Evolutionary conservation across 2,113 vertebrate genomes (phyloP).

Genomic region (Takifugu bimaculatus): DNA sequence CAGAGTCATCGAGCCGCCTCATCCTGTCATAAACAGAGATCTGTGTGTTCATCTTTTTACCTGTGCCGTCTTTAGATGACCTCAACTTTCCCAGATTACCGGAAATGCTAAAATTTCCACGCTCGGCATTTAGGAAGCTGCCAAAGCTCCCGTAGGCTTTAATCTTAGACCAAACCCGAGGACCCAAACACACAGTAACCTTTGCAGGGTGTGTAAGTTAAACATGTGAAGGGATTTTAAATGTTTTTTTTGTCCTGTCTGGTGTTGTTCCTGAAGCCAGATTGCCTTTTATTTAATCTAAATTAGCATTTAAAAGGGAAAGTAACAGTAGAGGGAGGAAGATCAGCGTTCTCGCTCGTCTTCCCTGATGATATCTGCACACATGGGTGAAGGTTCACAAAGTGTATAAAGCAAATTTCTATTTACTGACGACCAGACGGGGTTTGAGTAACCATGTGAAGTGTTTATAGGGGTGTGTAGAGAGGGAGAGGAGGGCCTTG

Average conservation of each 20-base stretch:
- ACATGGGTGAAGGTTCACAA: constrained; percentile 13
- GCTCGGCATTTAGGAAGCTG: constrained; percentile 33
- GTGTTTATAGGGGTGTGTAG: constrained; percentile 53
- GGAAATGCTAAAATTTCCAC: constrained; percentile 37
- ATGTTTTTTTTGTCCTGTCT: constrained; percentile 42
- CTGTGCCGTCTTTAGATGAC: constrained; percentile 50
- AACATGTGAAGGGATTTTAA: constrained; percentile 26
- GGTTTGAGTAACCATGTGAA: constrained; percentile 34
- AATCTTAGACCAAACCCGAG: constrained; percentile 5
- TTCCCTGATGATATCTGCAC: constrained; percentile 22
- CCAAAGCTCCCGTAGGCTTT: constrained; percentile 11
- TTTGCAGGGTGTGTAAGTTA: constrained; percentile 22
- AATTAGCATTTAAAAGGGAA: constrained; percentile 25
- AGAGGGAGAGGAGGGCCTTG: constrained; percentile 63
- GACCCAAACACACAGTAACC: constrained; percentile 35
- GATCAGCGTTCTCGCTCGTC: not conserved
- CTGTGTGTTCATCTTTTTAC: constrained; percentile 38
- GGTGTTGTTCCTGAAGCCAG: constrained; percentile 48
- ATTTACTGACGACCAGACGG: constrained; percentile 1
- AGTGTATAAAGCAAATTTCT: constrained; percentile 23
- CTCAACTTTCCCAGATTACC: constrained; percentile 35
- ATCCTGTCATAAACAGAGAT: constrained; percentile 54
- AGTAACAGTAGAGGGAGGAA: constrained; percentile 2
- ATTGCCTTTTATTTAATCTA: constrained; percentile 12
- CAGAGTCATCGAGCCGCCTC: constrained; percentile 56